These are phyloP conservation scores for Drosophila mimica DNA, from an alignment of 2,888 invertebrate species.

Conservation along the genomic window DNA sequence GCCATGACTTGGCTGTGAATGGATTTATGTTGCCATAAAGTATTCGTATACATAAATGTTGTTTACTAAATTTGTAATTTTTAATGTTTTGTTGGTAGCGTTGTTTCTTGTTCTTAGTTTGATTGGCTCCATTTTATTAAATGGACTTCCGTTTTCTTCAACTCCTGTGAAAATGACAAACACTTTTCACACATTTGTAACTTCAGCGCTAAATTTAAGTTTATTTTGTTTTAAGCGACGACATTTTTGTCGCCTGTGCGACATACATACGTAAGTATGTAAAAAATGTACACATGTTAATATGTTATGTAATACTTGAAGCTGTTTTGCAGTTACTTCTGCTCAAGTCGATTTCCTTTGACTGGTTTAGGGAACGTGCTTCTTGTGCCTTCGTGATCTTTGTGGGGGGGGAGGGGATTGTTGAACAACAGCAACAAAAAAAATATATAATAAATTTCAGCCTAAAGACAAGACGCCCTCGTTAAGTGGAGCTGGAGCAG, in stretches of 20 bases:
- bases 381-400: neutral
- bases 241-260: conserved; percentile 40
- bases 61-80: neutral
- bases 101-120: neutral
- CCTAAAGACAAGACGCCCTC: conserved; percentile 44
- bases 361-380: conserved; percentile 26
- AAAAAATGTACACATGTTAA: neutral
- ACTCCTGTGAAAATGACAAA: neutral
- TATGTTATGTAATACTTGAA: conserved; percentile 1
- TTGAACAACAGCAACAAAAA: neutral
- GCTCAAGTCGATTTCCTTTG: conserved; percentile 22
- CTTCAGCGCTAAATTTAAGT: neutral
- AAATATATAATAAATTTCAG: neutral
- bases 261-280: neutral
- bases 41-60: neutral
- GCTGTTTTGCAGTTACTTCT: conserved; percentile 16
- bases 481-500: conserved; percentile 41
- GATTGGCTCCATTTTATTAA: neutral
- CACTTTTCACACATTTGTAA: neutral
- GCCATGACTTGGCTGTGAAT: no score
- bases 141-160: neutral
- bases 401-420: neutral
- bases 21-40: neutral
- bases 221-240: neutral
- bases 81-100: neutral